These are phyloP conservation scores for Casuarius casuarius DNA, from an alignment of 2,113 vertebrate species.

Conservation along the genomic window DNA sequence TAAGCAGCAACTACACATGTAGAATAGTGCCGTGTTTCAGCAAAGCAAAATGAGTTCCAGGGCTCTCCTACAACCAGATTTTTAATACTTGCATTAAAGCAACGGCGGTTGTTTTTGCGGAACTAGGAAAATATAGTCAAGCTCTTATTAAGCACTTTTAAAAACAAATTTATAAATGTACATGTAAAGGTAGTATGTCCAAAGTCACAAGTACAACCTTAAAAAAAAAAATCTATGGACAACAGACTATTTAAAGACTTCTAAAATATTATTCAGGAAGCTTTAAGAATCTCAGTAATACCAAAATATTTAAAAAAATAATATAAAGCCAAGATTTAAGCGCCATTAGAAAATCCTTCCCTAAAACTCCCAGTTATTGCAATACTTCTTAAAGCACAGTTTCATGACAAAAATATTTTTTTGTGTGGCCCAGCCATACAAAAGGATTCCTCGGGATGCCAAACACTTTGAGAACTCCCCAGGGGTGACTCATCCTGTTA, in stretches of 20 bases:
- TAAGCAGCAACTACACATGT: neutral
- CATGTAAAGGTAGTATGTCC: neutral
- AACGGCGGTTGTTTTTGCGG: neutral
- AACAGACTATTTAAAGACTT: neutral
- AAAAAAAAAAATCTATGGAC: neutral
- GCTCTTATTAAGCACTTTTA: neutral
- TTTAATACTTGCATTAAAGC: neutral
- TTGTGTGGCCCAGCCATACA: constrained; percentile 5
- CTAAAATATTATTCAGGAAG: neutral
- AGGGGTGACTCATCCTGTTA: constrained; percentile 61
- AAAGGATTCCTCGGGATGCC: constrained; percentile 58
- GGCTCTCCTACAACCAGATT: neutral
- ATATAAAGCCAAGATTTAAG: neutral
- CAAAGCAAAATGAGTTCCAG: neutral
- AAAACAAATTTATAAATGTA: neutral
- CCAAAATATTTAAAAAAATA: constrained; percentile 28
- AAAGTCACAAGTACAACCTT: neutral
- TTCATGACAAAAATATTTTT: constrained; percentile 46
- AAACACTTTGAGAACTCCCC: constrained; percentile 59
- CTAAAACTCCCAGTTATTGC: constrained; percentile 4
- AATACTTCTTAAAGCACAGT: constrained; percentile 21
- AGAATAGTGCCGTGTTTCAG: neutral
- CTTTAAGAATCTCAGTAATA: constrained; percentile 22
- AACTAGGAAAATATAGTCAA: neutral
- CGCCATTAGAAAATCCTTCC: constrained; percentile 19